phyloP scores from a whole-genome alignment of 2,888 invertebrate species.

The Ferrisia virgata region DNA sequence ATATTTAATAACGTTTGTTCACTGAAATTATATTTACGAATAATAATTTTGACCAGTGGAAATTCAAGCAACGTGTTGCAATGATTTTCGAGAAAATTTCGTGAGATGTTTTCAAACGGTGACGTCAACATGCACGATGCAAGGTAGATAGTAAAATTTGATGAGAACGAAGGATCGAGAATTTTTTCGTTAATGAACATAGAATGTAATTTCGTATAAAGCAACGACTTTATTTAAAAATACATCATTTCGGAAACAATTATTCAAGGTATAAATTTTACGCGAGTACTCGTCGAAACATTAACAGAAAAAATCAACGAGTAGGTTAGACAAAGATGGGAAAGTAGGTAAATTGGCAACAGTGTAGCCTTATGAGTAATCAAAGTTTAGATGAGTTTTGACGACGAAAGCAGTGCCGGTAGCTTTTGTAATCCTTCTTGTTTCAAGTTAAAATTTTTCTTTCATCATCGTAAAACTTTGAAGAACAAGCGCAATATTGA shows the following conservation, averaged over 20 bases:
- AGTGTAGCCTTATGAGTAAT: slow-evolving; percentile 10
- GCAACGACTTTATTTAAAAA: too few relatives aligned
- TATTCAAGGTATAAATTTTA: not conserved
- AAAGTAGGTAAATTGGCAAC: not conserved
- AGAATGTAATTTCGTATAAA: too few relatives aligned
- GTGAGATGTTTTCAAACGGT: too few relatives aligned
- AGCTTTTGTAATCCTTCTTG: slow-evolving; percentile 13
- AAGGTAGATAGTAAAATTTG: too few relatives aligned
- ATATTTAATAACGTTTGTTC: not conserved
- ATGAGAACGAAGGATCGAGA: too few relatives aligned
- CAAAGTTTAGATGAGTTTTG: not conserved
- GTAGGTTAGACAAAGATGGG: not conserved
- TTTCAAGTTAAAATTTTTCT: not conserved
- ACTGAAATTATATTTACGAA: not conserved
- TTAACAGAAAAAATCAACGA: not conserved
- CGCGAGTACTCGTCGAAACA: not conserved
- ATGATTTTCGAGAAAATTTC: not conserved
- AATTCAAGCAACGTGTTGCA: not conserved
- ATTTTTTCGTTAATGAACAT: too few relatives aligned
- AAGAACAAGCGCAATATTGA: not conserved
- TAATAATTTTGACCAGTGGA: not conserved
- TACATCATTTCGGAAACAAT: too few relatives aligned
- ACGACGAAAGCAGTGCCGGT: slow-evolving; percentile 30
- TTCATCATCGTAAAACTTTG: not conserved
- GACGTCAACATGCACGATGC: too few relatives aligned